Conservation (phyloP, 2,888 invertebrate species). For the Drosophila merina region DNA sequence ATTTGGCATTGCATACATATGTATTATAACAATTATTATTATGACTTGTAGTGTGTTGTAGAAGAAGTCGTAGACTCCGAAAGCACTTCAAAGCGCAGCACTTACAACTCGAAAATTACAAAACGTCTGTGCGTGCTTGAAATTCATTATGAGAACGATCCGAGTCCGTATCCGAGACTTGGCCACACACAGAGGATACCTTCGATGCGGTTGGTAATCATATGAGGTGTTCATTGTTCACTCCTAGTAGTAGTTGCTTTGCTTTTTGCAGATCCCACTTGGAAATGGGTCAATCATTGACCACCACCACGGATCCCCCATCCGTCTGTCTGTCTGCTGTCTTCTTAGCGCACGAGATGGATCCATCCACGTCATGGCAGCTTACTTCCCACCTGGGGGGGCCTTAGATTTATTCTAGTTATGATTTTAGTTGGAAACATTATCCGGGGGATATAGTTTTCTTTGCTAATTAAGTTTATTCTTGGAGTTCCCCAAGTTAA, state of each 20-base stretch:
- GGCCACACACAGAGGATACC: slow-evolving; percentile 36
- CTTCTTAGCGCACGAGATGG: slow-evolving; percentile 29
- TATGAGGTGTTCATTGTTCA: slow-evolving; percentile 74
- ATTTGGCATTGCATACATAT: slow-evolving; percentile 56
- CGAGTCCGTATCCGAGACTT: slow-evolving; percentile 7
- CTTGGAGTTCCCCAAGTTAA: neutral
- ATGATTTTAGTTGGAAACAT: slow-evolving; percentile 14
- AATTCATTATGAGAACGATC: slow-evolving; percentile 77
- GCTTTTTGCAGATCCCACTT: slow-evolving; percentile 35
- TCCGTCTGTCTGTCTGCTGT: slow-evolving; percentile 18
- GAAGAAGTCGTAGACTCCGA: slow-evolving; percentile 31
- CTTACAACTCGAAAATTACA: slow-evolving; percentile 77
- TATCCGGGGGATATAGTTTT: neutral
- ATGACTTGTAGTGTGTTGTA: slow-evolving; percentile 34
- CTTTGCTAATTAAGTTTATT: neutral
- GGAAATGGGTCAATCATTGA: slow-evolving; percentile 66
- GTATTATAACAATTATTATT: slow-evolving; percentile 45
- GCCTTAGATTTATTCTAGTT: slow-evolving; percentile 3
- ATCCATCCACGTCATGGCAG: slow-evolving; percentile 15
- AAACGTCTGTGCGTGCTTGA: slow-evolving; percentile 82
- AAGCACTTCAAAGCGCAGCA: slow-evolving; percentile 68
- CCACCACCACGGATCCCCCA: slow-evolving; percentile 18
- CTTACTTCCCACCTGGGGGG: slow-evolving; percentile 9
- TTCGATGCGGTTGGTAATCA: slow-evolving; percentile 50
- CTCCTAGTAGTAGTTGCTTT: slow-evolving; percentile 34